Base-by-base conservation (phyloP, 2,113 vertebrate species). In the Macaca nemestrina region DNA sequence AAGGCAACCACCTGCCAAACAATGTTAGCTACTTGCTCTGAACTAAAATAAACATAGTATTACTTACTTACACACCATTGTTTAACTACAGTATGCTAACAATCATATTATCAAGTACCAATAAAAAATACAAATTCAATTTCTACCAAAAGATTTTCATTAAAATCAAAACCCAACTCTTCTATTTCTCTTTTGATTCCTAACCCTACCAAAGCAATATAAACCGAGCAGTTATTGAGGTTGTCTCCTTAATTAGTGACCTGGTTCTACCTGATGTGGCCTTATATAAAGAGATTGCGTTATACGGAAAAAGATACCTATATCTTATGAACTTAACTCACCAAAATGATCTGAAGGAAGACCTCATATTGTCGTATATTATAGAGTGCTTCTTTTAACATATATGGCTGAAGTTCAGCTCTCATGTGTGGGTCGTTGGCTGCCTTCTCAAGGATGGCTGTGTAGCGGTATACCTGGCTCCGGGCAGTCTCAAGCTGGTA, bases 331-430 rank as follows among this genome's bases (percentile, higher is more conserved):
- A 8, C 92, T 7, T 84, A 68, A 95, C 99, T 99, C 98, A 99
- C 99, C 99, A 99, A 97, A 88, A 99, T 98, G 92, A 99, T 96
- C 93, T 98, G 98, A 89, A 99, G 99, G 97, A 99, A 99, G 30
- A 95, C 97, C 92, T 99, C 99, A 0, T 99, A 99, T 79, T 99
- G 99, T 35, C 99, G 99, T 87, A 98, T 93, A 16, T 99, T 99
- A 97, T 99, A 99, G 0, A 99, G 98, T 0, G 99, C 99, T 98
- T 99, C 99, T 98, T 95, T 99, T 73, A 99, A 92, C 93, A 99
- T 98, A 10, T 87, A 93, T 0, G 75, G 25, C 1, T 94, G 94
- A 6, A 98, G 87, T 0, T 98, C 97, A 2, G 30, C 0, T 0
- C 55, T 87, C 90, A 70, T 90, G 8, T 90, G 80, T 17, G 59